These are phyloP conservation scores for Meda fulgida DNA, from an alignment of 2,797 vertebrate species.

Conservation along the genomic window DNA sequence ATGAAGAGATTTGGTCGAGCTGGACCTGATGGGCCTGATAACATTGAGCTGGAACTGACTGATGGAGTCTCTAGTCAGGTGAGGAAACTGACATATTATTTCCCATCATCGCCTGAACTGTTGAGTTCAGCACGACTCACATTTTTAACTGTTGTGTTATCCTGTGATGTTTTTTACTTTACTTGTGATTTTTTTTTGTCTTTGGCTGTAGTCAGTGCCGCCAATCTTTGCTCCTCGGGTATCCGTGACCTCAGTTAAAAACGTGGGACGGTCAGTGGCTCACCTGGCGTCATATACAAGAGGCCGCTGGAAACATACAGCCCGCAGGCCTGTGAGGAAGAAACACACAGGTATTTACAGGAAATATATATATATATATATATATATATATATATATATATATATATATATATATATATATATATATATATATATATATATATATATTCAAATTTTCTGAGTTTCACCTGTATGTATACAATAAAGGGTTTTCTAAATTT, in stretches of 20 bases:
- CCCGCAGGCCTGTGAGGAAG: conserved; percentile 52
- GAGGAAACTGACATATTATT: conserved; percentile 32
- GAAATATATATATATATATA: neutral
- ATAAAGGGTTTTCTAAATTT: neutral
- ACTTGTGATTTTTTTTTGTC: conserved; percentile 1
- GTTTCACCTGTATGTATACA: neutral
- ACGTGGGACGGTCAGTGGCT: conserved; percentile 48
- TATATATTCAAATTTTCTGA: too few species aligned
- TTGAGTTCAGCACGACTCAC: neutral
- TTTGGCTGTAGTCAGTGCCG: conserved; percentile 35
- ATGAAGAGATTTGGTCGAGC: conserved; percentile 56
- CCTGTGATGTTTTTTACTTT: neutral
- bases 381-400: too few species aligned
- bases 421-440: too few species aligned
- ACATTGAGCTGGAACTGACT: conserved; percentile 64
- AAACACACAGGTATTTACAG: conserved; percentile 57
- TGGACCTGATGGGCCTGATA: conserved; percentile 33
- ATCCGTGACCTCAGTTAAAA: conserved; percentile 29
- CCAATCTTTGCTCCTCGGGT: neutral
- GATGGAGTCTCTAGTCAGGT: conserved; percentile 54
- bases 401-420: too few species aligned
- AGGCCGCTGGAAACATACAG: conserved; percentile 63
- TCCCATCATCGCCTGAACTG: neutral
- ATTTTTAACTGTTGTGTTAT: neutral
- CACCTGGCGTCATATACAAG: conserved; percentile 64